A percentile compares a stretch with the other conserved stretches of the same genome.
phyloP scores from a whole-genome alignment of 1,140 invertebrate species.

The Cydia fagiglandana region DNA sequence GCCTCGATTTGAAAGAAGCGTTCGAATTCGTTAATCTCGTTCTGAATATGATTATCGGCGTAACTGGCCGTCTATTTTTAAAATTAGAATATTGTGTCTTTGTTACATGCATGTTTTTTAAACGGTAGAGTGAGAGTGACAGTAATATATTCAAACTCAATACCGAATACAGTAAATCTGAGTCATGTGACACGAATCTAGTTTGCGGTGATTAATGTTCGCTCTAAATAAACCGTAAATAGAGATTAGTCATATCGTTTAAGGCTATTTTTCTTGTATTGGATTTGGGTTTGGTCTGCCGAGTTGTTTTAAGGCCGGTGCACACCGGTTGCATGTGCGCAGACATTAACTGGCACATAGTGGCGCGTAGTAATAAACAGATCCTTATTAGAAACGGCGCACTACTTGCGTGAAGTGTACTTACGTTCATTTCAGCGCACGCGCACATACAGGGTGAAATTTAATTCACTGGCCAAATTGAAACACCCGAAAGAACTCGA shows the following conservation, averaged over 20 bases:
- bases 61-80: slow-evolving; percentile 1
- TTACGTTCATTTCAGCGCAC: too few species aligned
- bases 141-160: slow-evolving; percentile 34
- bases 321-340: too few species aligned
- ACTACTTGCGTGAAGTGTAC: too few species aligned
- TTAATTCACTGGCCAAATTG: too few species aligned
- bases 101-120: background rate
- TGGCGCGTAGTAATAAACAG: too few species aligned
- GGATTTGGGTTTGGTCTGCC: background rate
- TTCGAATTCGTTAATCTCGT: background rate
- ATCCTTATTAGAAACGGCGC: too few species aligned
- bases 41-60: background rate
- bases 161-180: slow-evolving; percentile 34
- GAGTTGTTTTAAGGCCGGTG: background rate
- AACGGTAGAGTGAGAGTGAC: slow-evolving; percentile 1
- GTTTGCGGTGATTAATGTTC: slow-evolving; percentile 41
- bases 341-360: too few species aligned
- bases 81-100: background rate
- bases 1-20: background rate
- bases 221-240: slow-evolving; percentile 26
- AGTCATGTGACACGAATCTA: slow-evolving; percentile 57
- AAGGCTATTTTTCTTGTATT: slow-evolving; percentile 15
- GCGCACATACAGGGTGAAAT: too few species aligned
- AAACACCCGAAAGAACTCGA: too few species aligned
- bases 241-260: slow-evolving; percentile 9